Evolutionary conservation across 2,888 invertebrate species (phyloP), one percentile per base, ranked within the genome.

Genomic region (Ophioninae sp.): DNA sequence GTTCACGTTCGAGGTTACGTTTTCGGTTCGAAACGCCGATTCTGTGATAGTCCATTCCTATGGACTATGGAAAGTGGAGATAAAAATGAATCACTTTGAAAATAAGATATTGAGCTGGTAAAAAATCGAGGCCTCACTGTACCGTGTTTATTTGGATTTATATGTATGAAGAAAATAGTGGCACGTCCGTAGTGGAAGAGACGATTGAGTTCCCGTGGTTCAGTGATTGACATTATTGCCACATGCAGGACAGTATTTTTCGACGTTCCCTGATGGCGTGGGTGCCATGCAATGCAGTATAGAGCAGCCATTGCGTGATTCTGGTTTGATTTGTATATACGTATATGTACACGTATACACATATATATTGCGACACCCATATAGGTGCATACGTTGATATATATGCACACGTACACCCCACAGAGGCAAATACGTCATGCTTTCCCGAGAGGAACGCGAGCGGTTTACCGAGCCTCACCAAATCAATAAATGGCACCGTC

Each of bases 201-300:
- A 74, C 69, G 83, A 83, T 59, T 67, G 80, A 77, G 68, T n/a
- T n/a, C 73, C 37, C 68, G 79, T 39, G 61, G 72, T 79, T 13
- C 73, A 72, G 58, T 84, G 82, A 84, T 84, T 84, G 84, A 84
- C 84, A 71, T 81, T 84, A 84, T 84, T 84, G 84, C 84, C 84
- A 75, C 82, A 81, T 65, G 73, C 73, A 73, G 84, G 84, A 79
- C 84, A 76, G 72, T 84, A 81, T 84, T 84, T 84, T 84, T 84
- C 75, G 63, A 68, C 68, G 67, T 79, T 58, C 72, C 44, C 72
- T 30, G 72, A 64, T 44, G 41, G 30, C 74, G 22, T 61, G 37
- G 56, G 65, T 58, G 23, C 69, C 22, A 39, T 39, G 17, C 56
- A 56, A 7, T 76, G 61, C 6, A 7, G 51, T 13, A 51, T 76